Evolutionary conservation across 1,140 invertebrate genomes (phyloP).

Genomic region (Ips nitidus): DNA sequence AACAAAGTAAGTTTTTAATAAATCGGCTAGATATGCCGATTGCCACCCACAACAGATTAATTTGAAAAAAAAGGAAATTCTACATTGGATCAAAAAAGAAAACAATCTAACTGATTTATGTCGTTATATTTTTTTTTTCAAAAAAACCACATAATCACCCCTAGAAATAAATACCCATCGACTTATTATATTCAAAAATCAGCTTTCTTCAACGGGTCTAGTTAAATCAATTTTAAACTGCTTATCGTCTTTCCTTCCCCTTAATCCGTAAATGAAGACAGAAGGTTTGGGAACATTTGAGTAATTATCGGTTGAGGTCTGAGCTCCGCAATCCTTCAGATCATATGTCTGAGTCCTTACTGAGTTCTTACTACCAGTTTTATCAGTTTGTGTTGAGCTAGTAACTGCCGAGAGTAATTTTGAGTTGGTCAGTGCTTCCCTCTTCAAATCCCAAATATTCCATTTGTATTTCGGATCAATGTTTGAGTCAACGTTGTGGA

Average conservation of each 20-base stretch:
- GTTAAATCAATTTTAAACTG: constrained; percentile 50
- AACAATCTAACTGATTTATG: too few species aligned
- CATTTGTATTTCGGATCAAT: constrained; percentile 71
- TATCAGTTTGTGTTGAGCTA: constrained; percentile 62
- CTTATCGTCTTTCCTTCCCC: constrained; percentile 55
- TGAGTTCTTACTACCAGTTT: constrained; percentile 57
- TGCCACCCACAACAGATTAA: too few species aligned
- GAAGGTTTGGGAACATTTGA: constrained; percentile 56
- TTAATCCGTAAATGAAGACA: constrained; percentile 59
- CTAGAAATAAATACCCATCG: too few species aligned
- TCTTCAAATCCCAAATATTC: constrained; percentile 74
- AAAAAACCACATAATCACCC: too few species aligned
- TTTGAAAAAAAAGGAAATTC: too few species aligned
- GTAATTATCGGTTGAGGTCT: constrained; percentile 59
- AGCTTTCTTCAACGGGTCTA: constrained; percentile 43
- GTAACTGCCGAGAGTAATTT: constrained; percentile 60
- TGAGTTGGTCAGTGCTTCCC: constrained; percentile 46
- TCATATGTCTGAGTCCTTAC: constrained; percentile 58
- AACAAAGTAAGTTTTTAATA: too few species aligned
- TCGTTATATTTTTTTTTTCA: too few species aligned
- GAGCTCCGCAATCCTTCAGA: constrained; percentile 53
- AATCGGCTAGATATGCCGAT: too few species aligned
- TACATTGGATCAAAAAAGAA: too few species aligned
- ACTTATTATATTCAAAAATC: constrained; percentile 1
- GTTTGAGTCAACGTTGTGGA: constrained; percentile 62